Evolutionary conservation across 2,888 invertebrate genomes (phyloP).

Genomic region (Operophtera brumata): DNA sequence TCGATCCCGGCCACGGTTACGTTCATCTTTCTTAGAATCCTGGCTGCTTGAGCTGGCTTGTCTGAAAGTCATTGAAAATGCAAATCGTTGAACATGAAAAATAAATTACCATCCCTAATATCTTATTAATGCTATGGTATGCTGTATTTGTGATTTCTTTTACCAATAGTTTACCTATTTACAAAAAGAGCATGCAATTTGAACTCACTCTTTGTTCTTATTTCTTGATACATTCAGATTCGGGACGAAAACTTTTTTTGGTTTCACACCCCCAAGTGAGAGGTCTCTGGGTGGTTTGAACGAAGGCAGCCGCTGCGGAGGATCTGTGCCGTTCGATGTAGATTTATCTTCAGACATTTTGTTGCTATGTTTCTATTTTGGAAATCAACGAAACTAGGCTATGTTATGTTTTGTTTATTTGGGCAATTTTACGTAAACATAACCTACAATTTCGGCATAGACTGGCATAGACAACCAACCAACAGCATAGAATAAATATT

Average conservation of each 20-base stretch:
- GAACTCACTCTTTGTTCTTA: constrained; percentile 75
- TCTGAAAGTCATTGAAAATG: neutral
- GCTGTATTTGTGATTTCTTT: no score
- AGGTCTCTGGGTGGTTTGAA: constrained; percentile 80
- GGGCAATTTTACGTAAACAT: neutral
- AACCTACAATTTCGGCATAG: constrained; percentile 2
- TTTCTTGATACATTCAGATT: constrained; percentile 82
- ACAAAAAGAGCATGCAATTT: no score
- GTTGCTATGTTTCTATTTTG: constrained; percentile 3
- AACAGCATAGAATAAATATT: no score
- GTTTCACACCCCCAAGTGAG: constrained; percentile 75
- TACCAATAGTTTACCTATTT: no score
- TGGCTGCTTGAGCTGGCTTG: constrained; percentile 42
- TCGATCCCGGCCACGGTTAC: constrained; percentile 47
- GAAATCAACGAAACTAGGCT: neutral
- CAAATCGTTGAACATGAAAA: no score
- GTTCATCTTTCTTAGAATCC: constrained; percentile 58
- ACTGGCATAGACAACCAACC: no score
- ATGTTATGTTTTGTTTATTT: no score
- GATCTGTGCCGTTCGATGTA: constrained; percentile 59
- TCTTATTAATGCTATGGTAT: neutral
- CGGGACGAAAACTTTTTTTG: constrained; percentile 81
- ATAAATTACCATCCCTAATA: neutral
- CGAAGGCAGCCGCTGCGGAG: constrained; percentile 71
- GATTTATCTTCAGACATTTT: constrained; percentile 61